A percentile compares a stretch with the other conserved stretches of the same genome.
Conservation (phyloP, 2,797 vertebrate genomes). For the Manis pentadactyla region DNA sequence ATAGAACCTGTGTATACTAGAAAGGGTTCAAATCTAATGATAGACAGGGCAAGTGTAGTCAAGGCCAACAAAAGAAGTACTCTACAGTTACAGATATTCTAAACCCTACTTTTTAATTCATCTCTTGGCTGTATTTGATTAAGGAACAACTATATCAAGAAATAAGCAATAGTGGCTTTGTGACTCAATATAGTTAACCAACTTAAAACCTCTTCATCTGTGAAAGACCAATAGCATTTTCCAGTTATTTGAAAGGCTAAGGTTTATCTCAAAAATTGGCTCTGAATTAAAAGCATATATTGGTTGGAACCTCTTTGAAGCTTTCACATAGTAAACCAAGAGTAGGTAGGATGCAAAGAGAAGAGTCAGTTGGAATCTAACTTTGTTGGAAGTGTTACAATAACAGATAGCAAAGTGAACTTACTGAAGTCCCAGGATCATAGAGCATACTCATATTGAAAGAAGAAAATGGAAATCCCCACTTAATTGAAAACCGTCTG, state of each 20-base stretch:
- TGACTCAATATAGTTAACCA: neutral
- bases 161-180: neutral
- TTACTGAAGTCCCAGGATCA: neutral
- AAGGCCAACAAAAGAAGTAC: neutral
- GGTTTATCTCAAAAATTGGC: conserved; percentile 35
- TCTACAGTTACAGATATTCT: conserved; percentile 5
- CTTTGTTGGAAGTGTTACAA: neutral
- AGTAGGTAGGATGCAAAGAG: conserved; percentile 28
- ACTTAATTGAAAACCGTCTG: neutral
- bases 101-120: conserved; percentile 6
- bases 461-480: conserved; percentile 5
- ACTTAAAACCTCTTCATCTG: neutral
- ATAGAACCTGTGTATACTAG: neutral
- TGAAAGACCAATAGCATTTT: conserved; percentile 20
- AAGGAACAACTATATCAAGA: conserved; percentile 17
- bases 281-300: neutral
- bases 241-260: conserved; percentile 8
- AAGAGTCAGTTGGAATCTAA: conserved; percentile 21
- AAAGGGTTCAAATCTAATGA: neutral
- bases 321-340: neutral
- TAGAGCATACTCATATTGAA: neutral
- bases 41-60: neutral
- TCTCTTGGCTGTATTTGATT: neutral
- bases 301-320: neutral
- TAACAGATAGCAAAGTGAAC: neutral